Evolutionary conservation across 2,113 vertebrate genomes (phyloP), one percentile per base, ranked within the genome.

Genomic region (Chroicocephalus ridibundus): DNA sequence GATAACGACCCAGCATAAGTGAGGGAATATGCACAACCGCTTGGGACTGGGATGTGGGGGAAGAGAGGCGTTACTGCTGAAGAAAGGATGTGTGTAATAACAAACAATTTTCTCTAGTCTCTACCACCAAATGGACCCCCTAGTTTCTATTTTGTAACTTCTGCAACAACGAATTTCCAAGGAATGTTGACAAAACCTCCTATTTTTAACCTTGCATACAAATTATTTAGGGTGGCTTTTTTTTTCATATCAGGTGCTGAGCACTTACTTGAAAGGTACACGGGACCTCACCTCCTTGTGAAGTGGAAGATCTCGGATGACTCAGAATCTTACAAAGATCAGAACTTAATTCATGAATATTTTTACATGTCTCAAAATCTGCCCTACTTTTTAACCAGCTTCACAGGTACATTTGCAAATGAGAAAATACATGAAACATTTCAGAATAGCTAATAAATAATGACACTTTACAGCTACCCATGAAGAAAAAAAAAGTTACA

Each of bases 341-440:
- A 91, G 80, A 91, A 80, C 11, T 61, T 80, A 66, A 74, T 74
- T 95, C 25, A 77, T 57, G 0, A 69, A 46, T 76, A 80, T 85
- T 62, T 89, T 94, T 72, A 62, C 80, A 54, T 71, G 46, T 71
- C 29, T 94, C 66, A 82, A 3, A 21, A 74, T 46, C 62, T 90
- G 66, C 54, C 54, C 36, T 94, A 42, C 66, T 93, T 96, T 86
- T 72, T 65, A 85, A 87, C 9, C 36, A 77, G 46, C 34, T 87
- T 96, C 91, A 80, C 61, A 91, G 74, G 49, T 91, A 79, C 36
- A n/a, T 76, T 93, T 94, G 62, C 78, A 77, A 94, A 89, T 93
- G 70, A 90, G 46, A 84, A 90, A 92, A 83, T 62, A 69, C 5
- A 12, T 62, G 60, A 83, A 90, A 70, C 22, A 31, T 66, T 90